Conservation (phyloP, 2,888 invertebrate genomes). For the Acleris cristana region DNA sequence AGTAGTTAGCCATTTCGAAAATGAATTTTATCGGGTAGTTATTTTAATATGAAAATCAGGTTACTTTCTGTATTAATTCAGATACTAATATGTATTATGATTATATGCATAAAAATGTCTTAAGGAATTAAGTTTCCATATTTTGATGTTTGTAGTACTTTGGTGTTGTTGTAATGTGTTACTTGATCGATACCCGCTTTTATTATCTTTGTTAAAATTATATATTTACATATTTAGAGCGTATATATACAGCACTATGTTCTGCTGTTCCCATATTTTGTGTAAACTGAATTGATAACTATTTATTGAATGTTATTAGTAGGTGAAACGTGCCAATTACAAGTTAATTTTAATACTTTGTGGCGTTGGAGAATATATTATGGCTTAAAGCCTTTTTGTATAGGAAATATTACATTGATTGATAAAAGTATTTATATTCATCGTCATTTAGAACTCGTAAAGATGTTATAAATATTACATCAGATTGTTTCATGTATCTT, state of each 20-base stretch:
- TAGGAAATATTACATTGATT: conserved; percentile 28
- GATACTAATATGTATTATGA: not conserved
- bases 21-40: conserved; percentile 27
- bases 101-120: not conserved
- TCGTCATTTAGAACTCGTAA: conserved; percentile 9
- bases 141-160: conserved; percentile 29
- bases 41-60: conserved; percentile 7
- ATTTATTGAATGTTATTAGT: conserved; percentile 34
- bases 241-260: conserved; percentile 13
- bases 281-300: conserved; percentile 20
- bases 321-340: conserved; percentile 36
- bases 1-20: conserved; percentile 26
- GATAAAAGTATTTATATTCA: conserved; percentile 23
- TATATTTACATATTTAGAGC: conserved; percentile 2
- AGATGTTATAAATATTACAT: conserved; percentile 17
- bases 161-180: conserved; percentile 28
- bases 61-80: not conserved
- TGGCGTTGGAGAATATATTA: conserved; percentile 25
- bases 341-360: conserved; percentile 33
- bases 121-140: conserved; percentile 28
- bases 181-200: conserved; percentile 13
- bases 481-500: conserved; percentile 17
- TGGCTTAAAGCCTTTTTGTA: conserved; percentile 30
- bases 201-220: conserved; percentile 10
- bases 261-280: conserved; percentile 10